Evolutionary conservation across 2,113 vertebrate species (phyloP), one percentile per base, ranked within the genome.

Genomic region (Myocastor coypus): DNA sequence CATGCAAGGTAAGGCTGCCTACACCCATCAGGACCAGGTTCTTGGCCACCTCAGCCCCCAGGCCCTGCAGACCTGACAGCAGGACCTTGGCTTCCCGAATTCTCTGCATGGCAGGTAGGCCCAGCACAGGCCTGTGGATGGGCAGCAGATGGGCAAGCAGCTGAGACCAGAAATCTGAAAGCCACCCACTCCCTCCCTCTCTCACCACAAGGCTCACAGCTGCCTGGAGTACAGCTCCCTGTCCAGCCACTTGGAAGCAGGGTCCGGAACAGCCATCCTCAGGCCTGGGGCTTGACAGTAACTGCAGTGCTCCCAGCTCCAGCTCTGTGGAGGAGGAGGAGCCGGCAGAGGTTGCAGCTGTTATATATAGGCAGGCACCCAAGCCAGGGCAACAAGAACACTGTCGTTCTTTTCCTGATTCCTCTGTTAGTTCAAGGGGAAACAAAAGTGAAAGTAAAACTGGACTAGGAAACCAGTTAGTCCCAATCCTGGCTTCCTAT

Each of bases 31-130:
- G 98, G 50, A 99, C 98, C 83, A 99, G 97, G 87, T 99, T 99
- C 92, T 99, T 99, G 96, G 99, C 99, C 84, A 99, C 99, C 96
- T 99, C 99, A 61, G 99, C 99, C 34, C 99, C 99, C 2, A 99
- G 98, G 0, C 99, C 99, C 37, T 97, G 98, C 97, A 99, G 98
- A 0, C 99, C 99, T n/a, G 98, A 98, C 3, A 99, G 98, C 81
- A 99, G 98, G 82, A 99, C 99, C 17, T 89, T 92, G 10, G 99
- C 97, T 20, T 3, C 37, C 84, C 96, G 96, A 98, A 99, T 98
- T 71, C 96, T 98, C 91, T 64, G 96, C 97, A 99, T 99, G 5
- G 99, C 99, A 0, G 98, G 98, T 14, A 96, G 97, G 22, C 99
- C 99, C 97, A 99, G 98, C 59, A 99, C 99, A 66, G 99, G 99